Evolutionary conservation across 2,797 vertebrate species (phyloP), one percentile per base, ranked within the genome.

Genomic region (Hoplostethus mediterraneus): DNA sequence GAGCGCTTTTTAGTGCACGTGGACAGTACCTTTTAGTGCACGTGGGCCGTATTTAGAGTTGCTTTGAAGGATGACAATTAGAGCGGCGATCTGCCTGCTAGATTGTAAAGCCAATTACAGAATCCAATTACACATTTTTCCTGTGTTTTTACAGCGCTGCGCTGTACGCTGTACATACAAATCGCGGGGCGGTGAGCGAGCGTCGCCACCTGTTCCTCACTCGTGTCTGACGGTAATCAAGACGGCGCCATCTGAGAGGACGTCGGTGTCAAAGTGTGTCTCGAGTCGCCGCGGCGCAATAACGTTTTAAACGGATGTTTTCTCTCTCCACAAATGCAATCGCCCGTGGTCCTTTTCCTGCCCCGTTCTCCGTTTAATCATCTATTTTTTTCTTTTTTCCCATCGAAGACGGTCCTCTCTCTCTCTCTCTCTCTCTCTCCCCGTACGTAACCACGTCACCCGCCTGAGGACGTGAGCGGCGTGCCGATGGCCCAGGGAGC

Each of bases 361-460:
- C 10, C 36, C 38, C 30, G 49, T 21, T 84, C 74, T 70, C 64
- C 70, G 84, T 83, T 78, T 68, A 81, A 89, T 81, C 84, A 88
- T 77, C 56, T 65, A 30, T 42, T 82, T 17, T 82, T 17, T 82
- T 75, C 63, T 44, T 66, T 80, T 73, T 72, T n/a, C n/a, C 70
- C 81, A 70, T 86, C 63, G 80, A 80, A 77, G 45, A 53, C 17
- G 58, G 42, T 42, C 38, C 66, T 63, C 77, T 89, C 67, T 61
- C 71, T 63, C 77, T 89, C 66, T 63, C 77, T 89, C 66, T 63
- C 77, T 89, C 66, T 63, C 77, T 89, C 67, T 61, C 71, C 54
- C 42, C 30, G 52, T 68, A 56, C 79, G 64, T 45, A 59, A 51
- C 67, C 67, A n/a, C 77, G 80, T 77, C 51, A 85, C 79, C 63